Conservation (phyloP, 2,888 invertebrate genomes). For the Adelognathus sp. region DNA sequence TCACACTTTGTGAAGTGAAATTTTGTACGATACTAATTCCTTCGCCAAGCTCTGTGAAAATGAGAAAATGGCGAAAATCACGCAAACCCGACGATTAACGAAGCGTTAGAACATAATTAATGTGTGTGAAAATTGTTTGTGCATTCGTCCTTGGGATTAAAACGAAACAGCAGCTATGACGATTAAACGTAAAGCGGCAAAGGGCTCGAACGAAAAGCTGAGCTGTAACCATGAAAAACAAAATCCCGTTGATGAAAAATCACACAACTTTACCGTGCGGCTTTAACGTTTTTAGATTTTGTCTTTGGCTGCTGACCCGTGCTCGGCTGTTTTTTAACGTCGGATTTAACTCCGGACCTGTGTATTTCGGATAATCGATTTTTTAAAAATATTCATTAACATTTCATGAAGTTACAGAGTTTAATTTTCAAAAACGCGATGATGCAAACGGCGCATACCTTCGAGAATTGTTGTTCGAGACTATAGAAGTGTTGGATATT, state of each 20-base stretch:
- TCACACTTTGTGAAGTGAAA: no score
- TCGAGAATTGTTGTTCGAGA: constrained; percentile 43
- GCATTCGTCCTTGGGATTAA: constrained; percentile 35
- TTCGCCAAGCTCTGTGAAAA: constrained; percentile 46
- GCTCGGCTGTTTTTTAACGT: constrained; percentile 64
- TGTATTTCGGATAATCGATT: constrained; percentile 51
- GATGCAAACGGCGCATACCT: constrained; percentile 15
- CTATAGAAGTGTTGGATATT: constrained; percentile 11
- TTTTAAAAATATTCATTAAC: not conserved
- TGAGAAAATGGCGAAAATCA: not conserved
- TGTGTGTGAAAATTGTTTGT: constrained; percentile 39
- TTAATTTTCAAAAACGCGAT: not conserved
- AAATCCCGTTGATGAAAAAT: no score
- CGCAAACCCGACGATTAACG: not conserved
- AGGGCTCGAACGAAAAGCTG: constrained; percentile 50
- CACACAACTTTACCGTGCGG: constrained; percentile 70
- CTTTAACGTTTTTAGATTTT: constrained; percentile 68
- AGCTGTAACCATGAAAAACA: not conserved
- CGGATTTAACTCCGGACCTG: constrained; percentile 69
- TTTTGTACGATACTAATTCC: constrained; percentile 44
- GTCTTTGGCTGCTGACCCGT: constrained; percentile 66
- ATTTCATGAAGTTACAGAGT: not conserved
- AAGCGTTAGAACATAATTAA: constrained; percentile 4
- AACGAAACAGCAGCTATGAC: not conserved
- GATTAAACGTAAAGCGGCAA: constrained; percentile 24